Base-by-base conservation (phyloP, 1,140 invertebrate genomes). In the Rhagoletis zephyria region DNA sequence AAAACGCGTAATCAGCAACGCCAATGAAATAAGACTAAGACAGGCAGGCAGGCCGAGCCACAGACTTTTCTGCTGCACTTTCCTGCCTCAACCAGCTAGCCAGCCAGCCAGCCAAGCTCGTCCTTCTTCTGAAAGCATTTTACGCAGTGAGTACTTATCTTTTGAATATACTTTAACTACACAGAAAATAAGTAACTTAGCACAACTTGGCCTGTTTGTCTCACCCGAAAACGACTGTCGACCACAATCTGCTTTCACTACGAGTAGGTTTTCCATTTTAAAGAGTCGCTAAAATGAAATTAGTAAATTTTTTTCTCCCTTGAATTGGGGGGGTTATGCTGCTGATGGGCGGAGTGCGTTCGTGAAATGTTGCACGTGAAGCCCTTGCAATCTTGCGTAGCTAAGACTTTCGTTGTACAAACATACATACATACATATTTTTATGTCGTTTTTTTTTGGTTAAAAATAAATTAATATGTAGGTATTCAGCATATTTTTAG, bases 1-100 rank as follows among this genome's bases (percentile, higher is more conserved):
- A 51, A 87, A 85, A 85, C 60, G 77, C 74, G 81, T 87, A 87
- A 87, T 87, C 87, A 85, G 87, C 87, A 87, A 87, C 61, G 60
- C 77, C 77, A 87, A 85, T 59, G 63, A 74, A 87, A 74, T 87
- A 59, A 87, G 51, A 87, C 56, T 14, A n/a, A 87, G 6, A 7
- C 51, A 87, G 65, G 40, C 42, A 74, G 67, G 7, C 40, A 77
- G 60, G 56, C n/a, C 10, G 30, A 87, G 63, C 65, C 65, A 74
- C 86, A 74, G 70, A 74, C 65, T 7, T 10, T 30, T n/a, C 51
- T 56, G 10, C 51, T 5, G 10, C 51, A 56, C 51, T 56, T 56
- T 6, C 0, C 45, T 51, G 48, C n/a, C 56, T 81, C 67, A 10
- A 56, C 51, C 12, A 30, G 30, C 30, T 30, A 30, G 30, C 30